Conservation (phyloP, 2,113 vertebrate genomes). For the Sinocyclocheilus grahami region DNA sequence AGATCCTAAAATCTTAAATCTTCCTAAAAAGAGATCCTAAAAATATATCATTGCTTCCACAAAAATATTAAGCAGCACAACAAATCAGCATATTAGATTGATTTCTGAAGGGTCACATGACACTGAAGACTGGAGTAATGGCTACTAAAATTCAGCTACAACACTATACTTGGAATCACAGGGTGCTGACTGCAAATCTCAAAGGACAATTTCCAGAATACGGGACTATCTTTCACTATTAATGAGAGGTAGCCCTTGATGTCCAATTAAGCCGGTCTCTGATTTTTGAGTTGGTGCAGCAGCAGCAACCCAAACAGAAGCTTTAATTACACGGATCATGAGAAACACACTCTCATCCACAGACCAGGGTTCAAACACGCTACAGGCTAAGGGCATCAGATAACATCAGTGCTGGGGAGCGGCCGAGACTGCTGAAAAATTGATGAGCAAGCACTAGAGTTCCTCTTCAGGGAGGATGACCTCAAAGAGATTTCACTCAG, state of each 20-base stretch:
- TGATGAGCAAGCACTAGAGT: conserved; percentile 44
- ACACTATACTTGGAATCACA: not conserved
- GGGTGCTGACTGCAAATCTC: too few species aligned
- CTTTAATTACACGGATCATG: not conserved
- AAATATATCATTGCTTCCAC: too few species aligned
- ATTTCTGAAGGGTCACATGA: too few species aligned
- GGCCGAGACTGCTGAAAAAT: conserved; percentile 52
- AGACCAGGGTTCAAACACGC: not conserved
- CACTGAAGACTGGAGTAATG: too few species aligned
- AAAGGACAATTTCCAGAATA: not conserved
- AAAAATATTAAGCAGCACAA: too few species aligned
- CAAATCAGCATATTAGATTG: too few species aligned
- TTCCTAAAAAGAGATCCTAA: too few species aligned
- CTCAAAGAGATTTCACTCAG: conserved; percentile 51
- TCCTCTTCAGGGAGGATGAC: conserved; percentile 35
- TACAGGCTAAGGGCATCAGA: conserved; percentile 25
- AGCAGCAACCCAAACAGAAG: conserved; percentile 15
- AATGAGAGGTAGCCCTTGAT: not conserved
- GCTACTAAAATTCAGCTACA: not conserved
- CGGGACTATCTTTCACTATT: not conserved
- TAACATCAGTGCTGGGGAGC: conserved; percentile 31
- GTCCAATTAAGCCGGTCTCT: not conserved
- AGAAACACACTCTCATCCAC: not conserved
- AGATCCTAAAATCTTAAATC: too few species aligned
- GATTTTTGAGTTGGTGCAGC: not conserved